Evolutionary conservation across 2,888 invertebrate species (phyloP).

Genomic region (Crepidodera aurea): DNA sequence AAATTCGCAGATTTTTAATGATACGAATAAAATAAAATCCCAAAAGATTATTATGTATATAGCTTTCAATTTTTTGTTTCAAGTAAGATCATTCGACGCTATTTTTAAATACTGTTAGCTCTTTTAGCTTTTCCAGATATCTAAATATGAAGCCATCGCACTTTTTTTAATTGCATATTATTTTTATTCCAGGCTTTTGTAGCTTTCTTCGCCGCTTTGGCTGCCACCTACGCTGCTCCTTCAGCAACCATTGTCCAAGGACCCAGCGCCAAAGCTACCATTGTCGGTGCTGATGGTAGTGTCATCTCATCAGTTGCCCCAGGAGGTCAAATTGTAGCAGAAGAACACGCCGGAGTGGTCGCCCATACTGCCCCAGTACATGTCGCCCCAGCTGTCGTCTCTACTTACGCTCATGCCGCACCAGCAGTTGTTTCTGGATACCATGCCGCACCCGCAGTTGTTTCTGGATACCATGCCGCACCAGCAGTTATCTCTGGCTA

Average conservation of each 20-base stretch:
- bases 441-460: constrained; percentile 20
- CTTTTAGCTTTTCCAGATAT: no score
- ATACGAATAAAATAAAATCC: no score
- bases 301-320: constrained; percentile 50
- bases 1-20: no score
- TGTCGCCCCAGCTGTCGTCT: constrained; percentile 36
- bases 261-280: constrained; percentile 49
- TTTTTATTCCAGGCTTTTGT: constrained; percentile 45
- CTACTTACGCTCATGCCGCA: constrained; percentile 29
- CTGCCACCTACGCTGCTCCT: constrained; percentile 43
- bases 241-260: constrained; percentile 50
- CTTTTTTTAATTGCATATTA: no score
- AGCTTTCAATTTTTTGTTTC: no score
- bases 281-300: constrained; percentile 51
- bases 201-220: constrained; percentile 48
- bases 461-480: constrained; percentile 15
- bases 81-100: no score
- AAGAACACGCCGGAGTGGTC: constrained; percentile 39
- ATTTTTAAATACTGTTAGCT: no score
- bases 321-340: constrained; percentile 49
- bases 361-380: constrained; percentile 40
- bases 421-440: constrained; percentile 35
- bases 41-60: no score
- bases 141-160: no score
- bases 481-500: constrained; percentile 34